Evolutionary conservation across 2,113 vertebrate species (phyloP).

Genomic region (Furnarius figulus): DNA sequence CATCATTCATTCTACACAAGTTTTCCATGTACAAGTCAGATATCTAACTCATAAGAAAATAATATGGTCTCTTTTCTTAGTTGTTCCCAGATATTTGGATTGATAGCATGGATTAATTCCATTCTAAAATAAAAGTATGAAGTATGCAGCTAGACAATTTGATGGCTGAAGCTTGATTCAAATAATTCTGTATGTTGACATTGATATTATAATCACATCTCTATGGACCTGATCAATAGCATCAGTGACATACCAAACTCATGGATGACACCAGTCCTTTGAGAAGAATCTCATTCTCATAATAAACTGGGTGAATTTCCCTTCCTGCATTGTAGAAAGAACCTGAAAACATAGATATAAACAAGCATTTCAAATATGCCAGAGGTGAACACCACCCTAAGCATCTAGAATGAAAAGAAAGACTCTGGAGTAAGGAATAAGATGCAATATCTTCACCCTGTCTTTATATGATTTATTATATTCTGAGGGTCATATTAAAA

Average conservation of each 20-base stretch:
- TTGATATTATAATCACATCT: rapidly evolving
- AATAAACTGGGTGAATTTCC: background rate
- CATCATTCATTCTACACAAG: background rate
- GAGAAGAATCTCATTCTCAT: background rate
- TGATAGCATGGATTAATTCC: background rate
- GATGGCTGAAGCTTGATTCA: background rate
- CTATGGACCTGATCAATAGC: background rate
- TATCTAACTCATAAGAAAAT: background rate
- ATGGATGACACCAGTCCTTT: background rate
- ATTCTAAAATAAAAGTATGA: background rate
- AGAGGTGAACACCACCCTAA: background rate
- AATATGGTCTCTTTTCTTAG: background rate
- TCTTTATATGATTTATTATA: background rate
- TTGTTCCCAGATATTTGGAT: background rate
- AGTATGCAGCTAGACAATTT: background rate
- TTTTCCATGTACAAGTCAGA: background rate
- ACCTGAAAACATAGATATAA: background rate
- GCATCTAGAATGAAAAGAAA: background rate
- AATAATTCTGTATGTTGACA: background rate
- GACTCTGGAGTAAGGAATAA: background rate
- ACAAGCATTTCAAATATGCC: background rate
- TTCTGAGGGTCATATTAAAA: background rate
- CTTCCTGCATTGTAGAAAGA: background rate
- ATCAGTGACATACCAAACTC: background rate
- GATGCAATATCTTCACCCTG: background rate